Conservation (phyloP, 2,797 vertebrate genomes). For the Balearica regulorum region DNA sequence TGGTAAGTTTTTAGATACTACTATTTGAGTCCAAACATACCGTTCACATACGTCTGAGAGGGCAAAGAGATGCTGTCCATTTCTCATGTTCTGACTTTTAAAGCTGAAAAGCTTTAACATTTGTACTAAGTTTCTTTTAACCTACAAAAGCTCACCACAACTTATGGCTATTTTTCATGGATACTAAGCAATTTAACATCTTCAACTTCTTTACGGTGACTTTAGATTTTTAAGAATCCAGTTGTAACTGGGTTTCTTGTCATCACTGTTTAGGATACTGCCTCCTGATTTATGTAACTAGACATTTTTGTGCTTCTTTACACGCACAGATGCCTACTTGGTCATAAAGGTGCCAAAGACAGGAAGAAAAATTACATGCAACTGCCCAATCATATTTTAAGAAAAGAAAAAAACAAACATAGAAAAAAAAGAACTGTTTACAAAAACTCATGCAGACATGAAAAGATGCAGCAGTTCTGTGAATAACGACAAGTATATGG, state of each 20-base stretch:
- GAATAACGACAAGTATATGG: neutral
- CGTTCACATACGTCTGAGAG: neutral
- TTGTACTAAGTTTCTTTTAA: neutral
- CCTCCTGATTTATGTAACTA: neutral
- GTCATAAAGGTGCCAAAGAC: neutral
- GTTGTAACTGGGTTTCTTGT: neutral
- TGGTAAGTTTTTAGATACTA: neutral
- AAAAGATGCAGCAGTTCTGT: neutral
- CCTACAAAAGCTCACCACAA: neutral
- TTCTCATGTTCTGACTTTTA: neutral
- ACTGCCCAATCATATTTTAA: neutral
- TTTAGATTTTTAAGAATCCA: neutral
- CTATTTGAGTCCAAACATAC: neutral
- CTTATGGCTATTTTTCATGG: neutral
- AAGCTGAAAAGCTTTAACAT: neutral
- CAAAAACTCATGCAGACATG: neutral
- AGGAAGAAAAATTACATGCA: neutral
- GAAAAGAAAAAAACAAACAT: too few relatives aligned
- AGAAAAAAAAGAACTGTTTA: neutral
- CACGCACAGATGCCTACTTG: neutral
- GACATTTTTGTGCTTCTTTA: neutral
- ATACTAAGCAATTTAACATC: fast-evolving
- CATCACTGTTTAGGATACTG: neutral
- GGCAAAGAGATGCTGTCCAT: neutral
- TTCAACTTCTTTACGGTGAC: neutral